phyloP scores from a whole-genome alignment of 1,140 invertebrate genomes.

The Ericerus pela region DNA sequence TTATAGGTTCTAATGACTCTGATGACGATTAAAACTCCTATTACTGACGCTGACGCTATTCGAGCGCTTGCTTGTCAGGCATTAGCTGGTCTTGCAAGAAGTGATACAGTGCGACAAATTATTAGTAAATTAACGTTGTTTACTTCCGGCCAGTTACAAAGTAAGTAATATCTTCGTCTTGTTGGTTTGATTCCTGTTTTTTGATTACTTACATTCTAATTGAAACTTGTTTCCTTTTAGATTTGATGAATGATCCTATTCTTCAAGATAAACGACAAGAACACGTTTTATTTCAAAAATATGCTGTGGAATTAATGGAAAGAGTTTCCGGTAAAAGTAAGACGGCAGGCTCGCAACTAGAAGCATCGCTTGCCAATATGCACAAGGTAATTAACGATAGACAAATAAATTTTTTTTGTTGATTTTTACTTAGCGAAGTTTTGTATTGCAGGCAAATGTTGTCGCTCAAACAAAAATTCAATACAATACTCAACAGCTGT shows the following conservation, averaged over 20 bases:
- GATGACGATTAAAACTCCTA: slow-evolving; percentile 82
- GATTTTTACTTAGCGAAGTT: slow-evolving; percentile 9
- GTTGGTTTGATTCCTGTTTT: neutral
- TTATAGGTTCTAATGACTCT: slow-evolving; percentile 51
- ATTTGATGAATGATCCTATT: slow-evolving; percentile 87
- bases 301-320: slow-evolving; percentile 80
- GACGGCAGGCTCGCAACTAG: slow-evolving; percentile 57
- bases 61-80: slow-evolving; percentile 81
- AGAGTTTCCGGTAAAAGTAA: slow-evolving; percentile 82
- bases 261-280: slow-evolving; percentile 89
- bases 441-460: slow-evolving; percentile 58
- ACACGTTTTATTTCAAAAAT: slow-evolving; percentile 91
- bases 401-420: slow-evolving; percentile 8
- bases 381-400: slow-evolving; percentile 43
- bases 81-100: slow-evolving; percentile 76
- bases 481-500: slow-evolving; percentile 81
- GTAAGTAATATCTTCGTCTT: slow-evolving; percentile 33
- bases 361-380: slow-evolving; percentile 69
- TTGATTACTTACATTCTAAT: slow-evolving; percentile 10
- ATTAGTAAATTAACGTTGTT: slow-evolving; percentile 90
- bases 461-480: slow-evolving; percentile 89
- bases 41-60: slow-evolving; percentile 91
- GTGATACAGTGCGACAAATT: slow-evolving; percentile 84
- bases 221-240: slow-evolving; percentile 33
- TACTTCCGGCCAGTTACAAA: slow-evolving; percentile 80